A percentile compares a stretch with the other conserved stretches of the same genome.
phyloP scores from a whole-genome alignment of 1,140 invertebrate species.

The Chrysopa pallens region DNA sequence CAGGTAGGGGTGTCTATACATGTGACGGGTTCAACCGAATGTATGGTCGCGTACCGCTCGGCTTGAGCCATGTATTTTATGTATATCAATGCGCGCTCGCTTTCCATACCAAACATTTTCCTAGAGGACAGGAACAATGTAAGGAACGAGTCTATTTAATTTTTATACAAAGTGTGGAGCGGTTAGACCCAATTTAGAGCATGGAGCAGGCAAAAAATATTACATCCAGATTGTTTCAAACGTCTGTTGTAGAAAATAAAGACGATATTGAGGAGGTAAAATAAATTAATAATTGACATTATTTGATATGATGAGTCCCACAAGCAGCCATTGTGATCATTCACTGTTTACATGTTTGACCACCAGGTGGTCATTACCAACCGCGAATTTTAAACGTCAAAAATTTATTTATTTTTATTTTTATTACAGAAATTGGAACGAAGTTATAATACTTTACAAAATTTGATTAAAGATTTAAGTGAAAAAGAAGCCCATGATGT shows the following conservation, averaged over 20 bases:
- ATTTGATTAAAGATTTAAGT: conserved; percentile 59
- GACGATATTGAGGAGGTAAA: conserved; percentile 70
- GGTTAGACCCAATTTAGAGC: conserved; percentile 20
- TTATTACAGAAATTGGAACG: conserved; percentile 74
- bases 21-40: background rate
- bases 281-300: conserved; percentile 24
- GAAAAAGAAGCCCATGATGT: conserved; percentile 89
- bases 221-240: conserved; percentile 36
- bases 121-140: conserved; percentile 31
- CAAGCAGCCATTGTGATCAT: background rate
- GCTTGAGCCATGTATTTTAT: conserved; percentile 5
- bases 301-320: conserved; percentile 14
- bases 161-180: conserved; percentile 24
- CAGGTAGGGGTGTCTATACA: too few species aligned
- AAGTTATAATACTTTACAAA: conserved; percentile 56
- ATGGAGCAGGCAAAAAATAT: conserved; percentile 37
- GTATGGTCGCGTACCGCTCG: background rate
- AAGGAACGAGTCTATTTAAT: conserved; percentile 27
- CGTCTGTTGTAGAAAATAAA: conserved; percentile 57
- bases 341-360: conserved; percentile 9
- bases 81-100: conserved; percentile 22
- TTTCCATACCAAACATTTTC: conserved; percentile 22
- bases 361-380: conserved; percentile 19
- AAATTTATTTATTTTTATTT: conserved; percentile 18
- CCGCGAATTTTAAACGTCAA: conserved; percentile 2